Evolutionary conservation across 37 sponge, comb jelly and placozoan genomes (phyloP).

Genomic region (Ephydatia muelleri): DNA sequence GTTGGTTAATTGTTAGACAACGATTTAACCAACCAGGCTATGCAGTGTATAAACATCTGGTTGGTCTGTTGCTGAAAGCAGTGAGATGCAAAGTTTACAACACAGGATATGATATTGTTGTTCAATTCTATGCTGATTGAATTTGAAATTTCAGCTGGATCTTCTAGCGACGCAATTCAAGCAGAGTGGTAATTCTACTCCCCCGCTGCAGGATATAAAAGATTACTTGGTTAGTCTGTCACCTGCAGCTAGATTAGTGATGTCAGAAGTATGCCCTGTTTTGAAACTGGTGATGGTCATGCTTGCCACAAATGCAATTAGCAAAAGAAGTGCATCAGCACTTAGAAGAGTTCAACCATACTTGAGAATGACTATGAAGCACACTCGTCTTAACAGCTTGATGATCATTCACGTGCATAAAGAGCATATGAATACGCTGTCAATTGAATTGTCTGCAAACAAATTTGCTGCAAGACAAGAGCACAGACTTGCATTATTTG

Average conservation of each 20-base stretch:
- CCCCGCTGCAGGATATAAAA: slow-evolving; percentile 13
- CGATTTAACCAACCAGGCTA: slow-evolving; percentile 38
- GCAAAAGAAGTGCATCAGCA: too few species aligned
- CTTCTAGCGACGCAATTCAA: neutral
- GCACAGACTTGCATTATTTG: too few species aligned
- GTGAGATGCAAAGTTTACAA: too few species aligned
- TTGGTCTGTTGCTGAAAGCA: too few species aligned
- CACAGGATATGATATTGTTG: slow-evolving; percentile 4
- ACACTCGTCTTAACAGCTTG: slow-evolving; percentile 45
- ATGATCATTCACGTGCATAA: slow-evolving; percentile 53
- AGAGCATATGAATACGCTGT: too few species aligned
- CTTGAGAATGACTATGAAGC: slow-evolving; percentile 46
- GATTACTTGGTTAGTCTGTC: slow-evolving; percentile 11
- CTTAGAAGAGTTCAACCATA: slow-evolving; percentile 49
- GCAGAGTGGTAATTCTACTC: too few species aligned
- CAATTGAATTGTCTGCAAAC: too few species aligned
- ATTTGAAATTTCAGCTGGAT: slow-evolving; percentile 10
- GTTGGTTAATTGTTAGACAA: neutral
- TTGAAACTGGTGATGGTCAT: too few species aligned
- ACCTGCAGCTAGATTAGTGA: slow-evolving; percentile 7
- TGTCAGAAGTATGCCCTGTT: too few species aligned
- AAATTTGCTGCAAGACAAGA: too few species aligned
- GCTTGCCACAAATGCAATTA: too few species aligned
- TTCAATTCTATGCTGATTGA: slow-evolving; percentile 16
- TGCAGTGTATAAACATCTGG: too few species aligned